Evolutionary conservation across 1,140 invertebrate genomes (phyloP).

Genomic region (Maconellicoccus hirsutus): DNA sequence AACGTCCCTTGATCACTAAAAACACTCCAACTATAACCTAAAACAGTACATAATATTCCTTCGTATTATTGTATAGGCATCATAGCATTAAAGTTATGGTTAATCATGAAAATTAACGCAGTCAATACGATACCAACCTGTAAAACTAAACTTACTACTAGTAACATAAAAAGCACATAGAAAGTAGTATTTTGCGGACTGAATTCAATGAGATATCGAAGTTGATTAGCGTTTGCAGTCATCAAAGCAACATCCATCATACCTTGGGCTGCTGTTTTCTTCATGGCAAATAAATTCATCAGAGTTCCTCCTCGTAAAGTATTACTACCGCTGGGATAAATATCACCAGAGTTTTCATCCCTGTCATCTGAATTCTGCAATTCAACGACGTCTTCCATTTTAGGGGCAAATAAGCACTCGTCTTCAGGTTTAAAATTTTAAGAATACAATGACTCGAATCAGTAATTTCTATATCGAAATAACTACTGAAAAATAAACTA

Average conservation of each 20-base stretch:
- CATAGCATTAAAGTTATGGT: neutral
- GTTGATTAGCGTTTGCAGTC: conserved; percentile 74
- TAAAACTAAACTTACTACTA: conserved; percentile 60
- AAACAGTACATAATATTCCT: conserved; percentile 30
- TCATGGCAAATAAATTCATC: conserved; percentile 33
- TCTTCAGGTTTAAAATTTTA: too few species aligned
- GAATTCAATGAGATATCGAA: conserved; percentile 70
- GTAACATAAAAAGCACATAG: conserved; percentile 60
- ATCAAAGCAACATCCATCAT: conserved; percentile 78
- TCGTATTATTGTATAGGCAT: too few species aligned
- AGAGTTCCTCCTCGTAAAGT: neutral
- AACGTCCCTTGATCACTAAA: conserved; percentile 66
- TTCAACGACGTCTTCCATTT: neutral
- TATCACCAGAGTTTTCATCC: neutral
- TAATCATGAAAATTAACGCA: neutral
- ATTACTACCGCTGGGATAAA: neutral
- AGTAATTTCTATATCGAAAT: too few species aligned
- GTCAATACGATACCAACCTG: conserved; percentile 45
- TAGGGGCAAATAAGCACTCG: too few species aligned
- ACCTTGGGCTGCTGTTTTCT: conserved; percentile 81
- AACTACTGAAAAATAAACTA: too few species aligned
- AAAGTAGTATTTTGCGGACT: conserved; percentile 58
- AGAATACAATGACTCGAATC: too few species aligned
- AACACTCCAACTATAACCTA: conserved; percentile 70
- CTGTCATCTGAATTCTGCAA: neutral